Base-by-base conservation (phyloP, 2,888 invertebrate species). In the Azorinus chamasolen region DNA sequence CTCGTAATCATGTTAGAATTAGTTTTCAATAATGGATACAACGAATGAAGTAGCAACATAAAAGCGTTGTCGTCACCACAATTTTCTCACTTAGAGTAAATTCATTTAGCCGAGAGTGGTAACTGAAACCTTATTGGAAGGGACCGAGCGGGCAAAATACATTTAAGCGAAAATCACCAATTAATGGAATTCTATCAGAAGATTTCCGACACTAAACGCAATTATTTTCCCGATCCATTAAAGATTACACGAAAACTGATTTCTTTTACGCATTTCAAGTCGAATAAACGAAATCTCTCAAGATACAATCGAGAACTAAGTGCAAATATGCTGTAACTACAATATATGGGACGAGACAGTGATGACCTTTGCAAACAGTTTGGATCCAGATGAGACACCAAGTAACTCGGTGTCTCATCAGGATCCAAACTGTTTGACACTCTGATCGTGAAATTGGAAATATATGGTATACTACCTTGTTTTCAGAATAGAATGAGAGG, bases 11-110 rank as follows among this genome's bases (percentile, higher is more conserved):
- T 24, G 24, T 50, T 50, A 50, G 50, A 50, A 50, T 50, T 50
- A 22, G 50, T 50, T 24, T 50, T 50, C 50, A 24, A 50, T 50
- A 50, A 50, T 50, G 50, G 50, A 50, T n/a, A 12, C n/a, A 50
- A 24, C 45, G 22, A 50, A 50, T 20, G n/a, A 16, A 18, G n/a
- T 20, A 5, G n/a, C 3, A 18, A 14, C 50, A 50, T 50, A 50
- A 50, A 50, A 50, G 50, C 18, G 22, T 22, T 22, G 50, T 50
- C 22, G 50, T 22, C 50, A 20, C 18, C 20, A 50, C 50, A 50
- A 50, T 50, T 50, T 50, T 50, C 50, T 50, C 50, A 50, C 50
- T 50, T 50, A 50, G 50, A 50, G 50, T 50, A 50, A 50, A 50
- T 20, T n/a, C 50, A 50, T 50, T 50, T 50, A 50, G 50, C 50